Base-by-base conservation (phyloP, 64 coral and sea anemone species). In the Montipora capricornis region DNA sequence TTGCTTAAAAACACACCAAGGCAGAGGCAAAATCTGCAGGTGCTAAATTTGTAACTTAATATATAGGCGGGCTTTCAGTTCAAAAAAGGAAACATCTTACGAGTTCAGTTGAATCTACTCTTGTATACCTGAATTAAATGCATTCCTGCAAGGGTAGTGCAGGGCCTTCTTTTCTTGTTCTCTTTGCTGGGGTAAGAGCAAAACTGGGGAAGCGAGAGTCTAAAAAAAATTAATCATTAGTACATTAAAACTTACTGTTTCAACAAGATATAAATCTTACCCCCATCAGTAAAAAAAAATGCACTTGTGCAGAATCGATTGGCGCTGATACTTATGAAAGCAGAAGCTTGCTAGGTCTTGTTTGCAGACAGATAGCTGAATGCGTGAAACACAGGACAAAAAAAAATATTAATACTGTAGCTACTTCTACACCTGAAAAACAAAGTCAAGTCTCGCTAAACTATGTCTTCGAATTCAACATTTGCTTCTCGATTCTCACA, bases 401-500 rank as follows among this genome's bases (percentile, higher is more conserved):
- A 55, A 55, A 55, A 8, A 55, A 55, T 55, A 55, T 55, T 55
- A 55, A n/a, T n/a, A n/a, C 52, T 55, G 52, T 55, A 4, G 52
- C n/a, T 55, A 55, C 52, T 55, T 55, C 52, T 55, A n/a, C 52
- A 55, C 52, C 52, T 55, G 52, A 55, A 55, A 5, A n/a, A n/a
- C 52, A 55, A 55, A 55, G 52, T 55, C 52, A 55, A 55, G 52
- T 55, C 52, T 55, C 52, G 52, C 17, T 74, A 74, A 74, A 74
- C 71, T 74, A 74, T n/a, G n/a, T 74, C 71, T 74, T 74, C 71
- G 71, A 74, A 74, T 74, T 74, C 71, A 74, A 74, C 71, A 74
- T 74, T 74, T 17, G 71, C 71, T 74, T 74, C 71, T 74, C 71
- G 71, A 74, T 74, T 74, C 71, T 74, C 71, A 74, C 5, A 74